Conservation (phyloP, 2,797 vertebrate genomes). For the Argentina silus region DNA sequence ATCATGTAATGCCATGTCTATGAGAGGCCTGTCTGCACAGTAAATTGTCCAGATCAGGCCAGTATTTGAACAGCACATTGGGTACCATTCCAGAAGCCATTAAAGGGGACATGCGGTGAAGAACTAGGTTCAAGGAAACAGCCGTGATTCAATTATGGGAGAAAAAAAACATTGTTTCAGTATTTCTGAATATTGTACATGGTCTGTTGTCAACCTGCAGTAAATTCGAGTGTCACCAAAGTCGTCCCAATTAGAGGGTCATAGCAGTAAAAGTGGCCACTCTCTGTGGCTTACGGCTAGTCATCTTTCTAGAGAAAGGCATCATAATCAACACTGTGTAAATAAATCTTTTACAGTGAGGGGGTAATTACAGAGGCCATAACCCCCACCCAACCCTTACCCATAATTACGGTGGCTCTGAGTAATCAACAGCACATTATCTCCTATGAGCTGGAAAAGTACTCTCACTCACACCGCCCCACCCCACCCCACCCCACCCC, state of each 20-base stretch:
- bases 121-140: constrained; percentile 6
- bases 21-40: neutral
- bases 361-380: constrained; percentile 74
- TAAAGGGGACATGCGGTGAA: neutral
- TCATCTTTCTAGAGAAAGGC: constrained; percentile 61
- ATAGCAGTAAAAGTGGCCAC: constrained; percentile 57
- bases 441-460: constrained; percentile 70
- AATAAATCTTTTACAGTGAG: constrained; percentile 71
- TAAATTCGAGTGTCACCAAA: constrained; percentile 72
- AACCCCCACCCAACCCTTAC: constrained; percentile 57
- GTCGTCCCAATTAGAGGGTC: constrained; percentile 73
- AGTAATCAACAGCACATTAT: constrained; percentile 76
- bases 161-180: constrained; percentile 37
- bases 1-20: neutral
- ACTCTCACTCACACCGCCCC: constrained; percentile 66
- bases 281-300: neutral
- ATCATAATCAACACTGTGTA: constrained; percentile 69
- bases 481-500: constrained; percentile 41
- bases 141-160: neutral
- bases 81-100: too few species aligned
- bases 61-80: too few species aligned
- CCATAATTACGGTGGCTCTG: constrained; percentile 69
- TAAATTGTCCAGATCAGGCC: neutral
- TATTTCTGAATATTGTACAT: neutral
- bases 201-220: constrained; percentile 24